These are phyloP conservation scores for Chaitophorus viminalis DNA, from an alignment of 2,888 invertebrate species.

Conservation along the genomic window DNA sequence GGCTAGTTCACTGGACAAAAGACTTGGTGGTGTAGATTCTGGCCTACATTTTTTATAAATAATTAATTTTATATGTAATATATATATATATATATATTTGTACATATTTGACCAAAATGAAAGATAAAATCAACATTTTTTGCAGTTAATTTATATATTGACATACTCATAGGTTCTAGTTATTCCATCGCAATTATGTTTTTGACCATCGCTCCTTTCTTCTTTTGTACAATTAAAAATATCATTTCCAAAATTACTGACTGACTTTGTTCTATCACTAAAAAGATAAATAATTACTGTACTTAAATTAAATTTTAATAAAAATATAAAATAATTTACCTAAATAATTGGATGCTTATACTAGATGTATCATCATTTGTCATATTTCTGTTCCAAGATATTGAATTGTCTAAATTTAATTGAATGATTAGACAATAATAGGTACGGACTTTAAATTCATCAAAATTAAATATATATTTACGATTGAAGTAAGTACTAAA, in stretches of 20 bases:
- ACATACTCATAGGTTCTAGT: constrained; percentile 31
- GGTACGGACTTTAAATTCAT: no score
- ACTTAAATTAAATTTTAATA: not conserved
- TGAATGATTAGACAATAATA: not conserved
- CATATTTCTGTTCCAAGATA: constrained; percentile 55
- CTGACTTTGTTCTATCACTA: constrained; percentile 38
- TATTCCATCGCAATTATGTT: constrained; percentile 18
- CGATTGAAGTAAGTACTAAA: not conserved
- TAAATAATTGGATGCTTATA: constrained; percentile 57
- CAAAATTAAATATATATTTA: not conserved
- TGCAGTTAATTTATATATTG: no score
- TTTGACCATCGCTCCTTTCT: constrained; percentile 11
- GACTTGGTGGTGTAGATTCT: constrained; percentile 66
- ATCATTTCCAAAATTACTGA: constrained; percentile 28
- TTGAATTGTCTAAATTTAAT: constrained; percentile 51
- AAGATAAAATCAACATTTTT: no score
- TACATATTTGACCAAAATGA: not conserved
- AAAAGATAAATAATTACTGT: not conserved
- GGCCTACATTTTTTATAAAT: constrained; percentile 64
- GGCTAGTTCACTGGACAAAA: constrained; percentile 65
- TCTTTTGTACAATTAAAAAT: constrained; percentile 23
- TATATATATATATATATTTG: no score
- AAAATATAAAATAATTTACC: constrained; percentile 22
- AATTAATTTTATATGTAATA: not conserved
- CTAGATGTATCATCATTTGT: constrained; percentile 61